Conservation (phyloP, 2,888 invertebrate species). For the Hydriomena furcata region DNA sequence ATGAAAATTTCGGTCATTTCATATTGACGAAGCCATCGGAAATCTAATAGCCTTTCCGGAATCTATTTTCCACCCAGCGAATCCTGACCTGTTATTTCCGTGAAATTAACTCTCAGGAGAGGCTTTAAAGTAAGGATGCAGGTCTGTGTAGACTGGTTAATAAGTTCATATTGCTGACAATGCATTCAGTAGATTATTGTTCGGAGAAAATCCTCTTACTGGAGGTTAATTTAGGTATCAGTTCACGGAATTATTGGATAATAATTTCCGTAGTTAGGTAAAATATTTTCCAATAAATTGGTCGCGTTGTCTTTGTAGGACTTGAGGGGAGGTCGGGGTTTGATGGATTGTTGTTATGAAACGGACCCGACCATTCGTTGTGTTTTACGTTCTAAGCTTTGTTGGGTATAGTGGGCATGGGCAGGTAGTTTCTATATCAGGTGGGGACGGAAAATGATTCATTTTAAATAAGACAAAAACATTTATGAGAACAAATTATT, state of each 20-base stretch:
- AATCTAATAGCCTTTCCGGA: conserved; percentile 60
- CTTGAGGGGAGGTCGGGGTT: conserved; percentile 15
- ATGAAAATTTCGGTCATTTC: conserved; percentile 49
- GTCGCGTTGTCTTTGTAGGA: conserved; percentile 29
- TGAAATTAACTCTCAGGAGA: conserved; percentile 6
- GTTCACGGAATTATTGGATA: conserved; percentile 40
- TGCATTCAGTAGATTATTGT: conserved; percentile 64
- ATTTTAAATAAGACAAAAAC: not conserved
- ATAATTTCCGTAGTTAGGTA: conserved; percentile 37
- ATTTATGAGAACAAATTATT: not conserved
- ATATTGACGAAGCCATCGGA: conserved; percentile 54
- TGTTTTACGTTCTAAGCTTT: conserved; percentile 13
- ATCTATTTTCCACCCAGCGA: conserved; percentile 43
- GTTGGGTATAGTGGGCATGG: conserved; percentile 1
- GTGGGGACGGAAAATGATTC: conserved; percentile 2
- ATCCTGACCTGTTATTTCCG: conserved; percentile 32
- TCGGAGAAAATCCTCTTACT: conserved; percentile 50
- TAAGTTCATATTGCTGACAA: conserved; percentile 54
- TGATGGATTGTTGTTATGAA: conserved; percentile 27
- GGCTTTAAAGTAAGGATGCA: conserved; percentile 12
- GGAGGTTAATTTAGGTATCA: conserved; percentile 60
- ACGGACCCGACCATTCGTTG: conserved; percentile 23
- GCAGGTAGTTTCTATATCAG: not conserved
- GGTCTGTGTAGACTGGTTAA: conserved; percentile 41
- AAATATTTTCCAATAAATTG: conserved; percentile 26